A percentile compares a stretch with the other conserved stretches of the same genome.
Evolutionary conservation across 37 sponge, comb jelly and placozoan species (phyloP).

Genomic region (Ephydatia muelleri): DNA sequence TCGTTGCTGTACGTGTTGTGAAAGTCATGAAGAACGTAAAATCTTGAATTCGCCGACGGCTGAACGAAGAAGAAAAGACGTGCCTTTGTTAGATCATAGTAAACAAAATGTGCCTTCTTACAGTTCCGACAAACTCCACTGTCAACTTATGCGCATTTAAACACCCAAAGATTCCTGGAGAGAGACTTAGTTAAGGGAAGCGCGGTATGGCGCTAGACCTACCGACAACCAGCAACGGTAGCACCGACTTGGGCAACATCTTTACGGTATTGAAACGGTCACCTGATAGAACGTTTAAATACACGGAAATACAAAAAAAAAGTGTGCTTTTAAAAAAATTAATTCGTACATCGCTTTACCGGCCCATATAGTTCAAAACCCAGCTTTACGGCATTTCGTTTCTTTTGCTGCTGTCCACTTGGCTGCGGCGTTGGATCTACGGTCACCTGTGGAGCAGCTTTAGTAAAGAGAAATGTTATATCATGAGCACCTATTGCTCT

Average conservation of each 20-base stretch:
- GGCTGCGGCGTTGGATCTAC: background rate
- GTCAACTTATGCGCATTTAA: constrained; percentile 4
- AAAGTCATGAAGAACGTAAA: constrained; percentile 77
- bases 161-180: constrained; percentile 20
- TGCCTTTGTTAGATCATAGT: too few species aligned
- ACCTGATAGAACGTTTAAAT: background rate
- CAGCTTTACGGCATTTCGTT: background rate
- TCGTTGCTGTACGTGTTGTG: constrained; percentile 28
- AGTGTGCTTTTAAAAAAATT: background rate
- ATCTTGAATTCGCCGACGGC: constrained; percentile 52
- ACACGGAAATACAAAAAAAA: background rate
- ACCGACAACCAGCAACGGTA: constrained; percentile 9
- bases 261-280: background rate
- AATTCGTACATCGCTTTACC: background rate
- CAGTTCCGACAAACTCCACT: background rate
- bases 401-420: background rate
- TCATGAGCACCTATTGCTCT: constrained; percentile 5
- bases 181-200: background rate
- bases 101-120: too few species aligned
- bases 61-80: background rate
- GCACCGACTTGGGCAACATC: constrained; percentile 5
- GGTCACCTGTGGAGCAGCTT: background rate
- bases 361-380: background rate
- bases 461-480: background rate
- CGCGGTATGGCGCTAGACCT: background rate